phyloP scores from a whole-genome alignment of 2,888 invertebrate genomes.

The Doris montereyensis region DNA sequence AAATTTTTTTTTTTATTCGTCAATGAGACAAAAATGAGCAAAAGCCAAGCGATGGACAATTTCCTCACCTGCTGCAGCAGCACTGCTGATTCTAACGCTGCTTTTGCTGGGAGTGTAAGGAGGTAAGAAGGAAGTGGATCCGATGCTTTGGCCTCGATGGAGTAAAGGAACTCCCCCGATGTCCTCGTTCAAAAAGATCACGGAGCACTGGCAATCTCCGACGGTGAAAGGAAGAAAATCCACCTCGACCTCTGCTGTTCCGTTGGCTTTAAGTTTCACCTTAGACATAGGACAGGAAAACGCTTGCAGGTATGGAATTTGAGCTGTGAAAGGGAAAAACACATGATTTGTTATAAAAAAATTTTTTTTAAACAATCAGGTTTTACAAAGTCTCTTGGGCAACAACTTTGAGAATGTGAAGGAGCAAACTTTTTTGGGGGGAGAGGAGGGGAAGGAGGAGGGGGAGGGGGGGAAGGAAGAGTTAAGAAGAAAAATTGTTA shows the following conservation, averaged over 20 bases:
- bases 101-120: slow-evolving; percentile 61
- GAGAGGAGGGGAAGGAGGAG: too few relatives aligned
- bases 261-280: slow-evolving; percentile 58
- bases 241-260: slow-evolving; percentile 59
- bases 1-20: too few relatives aligned
- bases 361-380: too few relatives aligned
- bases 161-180: slow-evolving; percentile 72
- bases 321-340: slow-evolving; percentile 46
- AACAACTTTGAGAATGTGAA: too few relatives aligned
- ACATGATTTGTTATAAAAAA: background rate
- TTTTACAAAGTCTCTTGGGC: too few relatives aligned
- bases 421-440: too few relatives aligned
- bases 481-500: too few relatives aligned
- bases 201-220: slow-evolving; percentile 68
- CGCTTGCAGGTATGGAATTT: slow-evolving; percentile 59
- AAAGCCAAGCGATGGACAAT: too few relatives aligned
- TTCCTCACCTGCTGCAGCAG: slow-evolving; percentile 67
- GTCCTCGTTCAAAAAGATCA: slow-evolving; percentile 68
- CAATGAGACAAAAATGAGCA: too few relatives aligned
- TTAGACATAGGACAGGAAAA: slow-evolving; percentile 60
- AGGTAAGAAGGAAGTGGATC: slow-evolving; percentile 65
- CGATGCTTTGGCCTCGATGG: slow-evolving; percentile 66
- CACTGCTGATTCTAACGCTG: slow-evolving; percentile 68
- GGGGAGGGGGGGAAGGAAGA: too few relatives aligned
- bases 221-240: slow-evolving; percentile 70